A percentile compares a stretch with the other conserved stretches of the same genome.
These are phyloP conservation scores for Pachyrhynchus sulphureomaculatus DNA, from an alignment of 1,140 invertebrate species.

Conservation along the genomic window DNA sequence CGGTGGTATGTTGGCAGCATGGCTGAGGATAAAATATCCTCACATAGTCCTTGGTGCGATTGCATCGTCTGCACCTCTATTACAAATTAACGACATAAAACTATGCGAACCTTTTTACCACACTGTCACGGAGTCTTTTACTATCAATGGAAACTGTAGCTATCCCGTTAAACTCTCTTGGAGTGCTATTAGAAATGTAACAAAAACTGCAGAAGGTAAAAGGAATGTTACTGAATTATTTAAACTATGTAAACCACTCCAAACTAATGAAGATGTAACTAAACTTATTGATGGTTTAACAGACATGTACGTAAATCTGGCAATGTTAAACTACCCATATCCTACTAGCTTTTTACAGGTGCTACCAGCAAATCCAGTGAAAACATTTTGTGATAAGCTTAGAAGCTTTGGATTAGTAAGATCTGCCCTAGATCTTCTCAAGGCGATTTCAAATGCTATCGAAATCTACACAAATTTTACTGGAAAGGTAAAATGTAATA, in stretches of 20 bases:
- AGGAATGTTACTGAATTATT: constrained; percentile 70
- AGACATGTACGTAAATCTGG: constrained; percentile 74
- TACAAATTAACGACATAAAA: constrained; percentile 81
- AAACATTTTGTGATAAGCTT: constrained; percentile 56
- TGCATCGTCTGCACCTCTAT: constrained; percentile 92
- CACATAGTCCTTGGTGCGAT: constrained; percentile 84
- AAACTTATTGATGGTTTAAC: constrained; percentile 61
- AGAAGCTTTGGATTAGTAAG: constrained; percentile 39
- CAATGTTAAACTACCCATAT: constrained; percentile 95
- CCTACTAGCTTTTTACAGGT: constrained; percentile 75
- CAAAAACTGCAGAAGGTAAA: constrained; percentile 20
- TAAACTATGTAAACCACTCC: constrained; percentile 71
- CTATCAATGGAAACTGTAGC: constrained; percentile 66
- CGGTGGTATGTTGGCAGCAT: constrained; percentile 94
- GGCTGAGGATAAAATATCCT: constrained; percentile 96
- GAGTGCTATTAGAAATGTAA: constrained; percentile 59
- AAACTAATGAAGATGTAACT: constrained; percentile 57
- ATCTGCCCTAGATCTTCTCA: constrained; percentile 58
- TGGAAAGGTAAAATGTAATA: constrained; percentile 65
- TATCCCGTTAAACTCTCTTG: constrained; percentile 78
- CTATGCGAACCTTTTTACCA: constrained; percentile 76
- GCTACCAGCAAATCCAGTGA: constrained; percentile 82
- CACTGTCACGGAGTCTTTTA: constrained; percentile 79
- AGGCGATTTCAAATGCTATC: constrained; percentile 66
- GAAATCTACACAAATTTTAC: constrained; percentile 85